These are phyloP conservation scores for Pseudorectes ferrugineus DNA, from an alignment of 2,113 vertebrate species.

Conservation along the genomic window DNA sequence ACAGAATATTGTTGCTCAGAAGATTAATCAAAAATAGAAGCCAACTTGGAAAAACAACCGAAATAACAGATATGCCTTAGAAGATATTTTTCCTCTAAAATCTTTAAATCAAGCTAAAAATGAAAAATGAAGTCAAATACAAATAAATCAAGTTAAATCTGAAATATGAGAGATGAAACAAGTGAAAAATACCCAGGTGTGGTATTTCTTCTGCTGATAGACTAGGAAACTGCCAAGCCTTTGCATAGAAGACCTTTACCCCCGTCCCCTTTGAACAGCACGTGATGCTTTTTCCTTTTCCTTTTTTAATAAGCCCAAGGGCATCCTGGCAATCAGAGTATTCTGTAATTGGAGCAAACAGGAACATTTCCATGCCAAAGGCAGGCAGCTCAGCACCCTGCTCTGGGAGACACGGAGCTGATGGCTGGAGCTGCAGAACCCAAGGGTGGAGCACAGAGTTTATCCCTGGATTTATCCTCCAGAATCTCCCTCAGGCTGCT, in stretches of 20 bases:
- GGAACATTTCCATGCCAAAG: background rate
- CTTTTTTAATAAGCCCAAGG: background rate
- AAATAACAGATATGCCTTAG: background rate
- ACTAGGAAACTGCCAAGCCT: background rate
- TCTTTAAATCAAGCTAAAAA: background rate
- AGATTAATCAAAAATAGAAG: slow-evolving; percentile 26
- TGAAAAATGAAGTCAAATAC: background rate
- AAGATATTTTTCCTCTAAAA: background rate
- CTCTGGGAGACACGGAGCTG: background rate
- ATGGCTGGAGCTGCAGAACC: background rate
- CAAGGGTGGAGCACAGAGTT: background rate
- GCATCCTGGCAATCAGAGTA: background rate
- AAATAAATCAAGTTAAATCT: background rate
- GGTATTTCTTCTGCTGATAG: background rate
- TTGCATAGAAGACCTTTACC: background rate
- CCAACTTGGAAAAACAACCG: background rate
- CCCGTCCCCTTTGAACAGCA: background rate
- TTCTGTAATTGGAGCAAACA: background rate
- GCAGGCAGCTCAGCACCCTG: background rate
- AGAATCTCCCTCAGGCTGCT: background rate
- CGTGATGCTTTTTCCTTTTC: accelerated
- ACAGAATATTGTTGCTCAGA: background rate
- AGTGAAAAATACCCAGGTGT: background rate
- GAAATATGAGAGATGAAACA: background rate
- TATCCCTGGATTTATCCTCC: background rate